Evolutionary conservation across 2,888 invertebrate species (phyloP).

Genomic region (Antheraea assamensis): DNA sequence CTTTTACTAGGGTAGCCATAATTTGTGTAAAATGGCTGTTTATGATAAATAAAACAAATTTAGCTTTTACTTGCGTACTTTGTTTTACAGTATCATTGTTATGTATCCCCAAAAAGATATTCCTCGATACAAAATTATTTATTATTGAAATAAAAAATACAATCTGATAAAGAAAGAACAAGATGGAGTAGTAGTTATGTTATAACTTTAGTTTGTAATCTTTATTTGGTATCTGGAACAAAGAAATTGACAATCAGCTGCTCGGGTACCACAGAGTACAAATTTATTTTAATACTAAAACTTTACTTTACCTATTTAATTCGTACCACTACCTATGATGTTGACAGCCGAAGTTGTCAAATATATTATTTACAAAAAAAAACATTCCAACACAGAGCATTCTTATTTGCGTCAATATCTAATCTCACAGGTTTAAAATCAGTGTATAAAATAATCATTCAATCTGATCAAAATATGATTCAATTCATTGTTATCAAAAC

Average conservation of each 20-base stretch:
- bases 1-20: slow-evolving; percentile 74
- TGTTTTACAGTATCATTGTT: not conserved
- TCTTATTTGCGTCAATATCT: too few relatives aligned
- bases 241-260: slow-evolving; percentile 5
- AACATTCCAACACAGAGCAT: too few relatives aligned
- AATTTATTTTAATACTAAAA: not conserved
- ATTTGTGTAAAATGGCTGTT: not conserved
- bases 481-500: too few relatives aligned
- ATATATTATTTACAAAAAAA: too few relatives aligned
- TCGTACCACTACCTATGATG: too few relatives aligned
- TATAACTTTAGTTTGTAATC: not conserved
- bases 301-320: too few relatives aligned
- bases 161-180: not conserved
- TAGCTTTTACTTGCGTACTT: not conserved
- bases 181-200: not conserved
- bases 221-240: not conserved
- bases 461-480: too few relatives aligned
- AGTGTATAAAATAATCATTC: too few relatives aligned
- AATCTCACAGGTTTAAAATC: too few relatives aligned
- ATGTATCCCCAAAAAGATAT: slow-evolving; percentile 6
- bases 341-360: too few relatives aligned
- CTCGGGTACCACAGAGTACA: not conserved
- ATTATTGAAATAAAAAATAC: not conserved
- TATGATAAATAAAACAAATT: not conserved
- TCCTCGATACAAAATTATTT: too few relatives aligned